Percentiles rank a stretch among this genome's conserved stretches.
Conservation (phyloP, 2,888 invertebrate species). For the Scaptodrosophila latifasciaeformis region DNA sequence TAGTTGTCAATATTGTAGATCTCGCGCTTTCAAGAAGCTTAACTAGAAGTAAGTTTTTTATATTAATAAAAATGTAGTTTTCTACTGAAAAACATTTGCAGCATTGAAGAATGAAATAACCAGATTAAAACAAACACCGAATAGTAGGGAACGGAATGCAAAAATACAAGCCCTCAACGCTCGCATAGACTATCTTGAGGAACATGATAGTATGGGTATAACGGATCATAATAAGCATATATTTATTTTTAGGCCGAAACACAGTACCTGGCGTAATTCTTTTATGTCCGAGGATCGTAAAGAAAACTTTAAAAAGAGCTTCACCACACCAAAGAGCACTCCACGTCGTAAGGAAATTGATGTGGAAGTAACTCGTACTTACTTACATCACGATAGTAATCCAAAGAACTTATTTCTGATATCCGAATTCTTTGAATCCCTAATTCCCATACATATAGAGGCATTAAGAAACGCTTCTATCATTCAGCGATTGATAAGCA, state of each 20-base stretch:
- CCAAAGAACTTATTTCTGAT: constrained; percentile 4
- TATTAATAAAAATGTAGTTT: no score
- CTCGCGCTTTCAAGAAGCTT: no score
- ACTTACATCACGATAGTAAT: not conserved
- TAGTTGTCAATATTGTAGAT: constrained; percentile 29
- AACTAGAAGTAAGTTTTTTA: no score
- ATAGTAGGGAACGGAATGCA: no score
- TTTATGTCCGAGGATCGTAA: no score
- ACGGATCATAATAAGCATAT: not conserved
- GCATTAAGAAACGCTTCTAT: not conserved
- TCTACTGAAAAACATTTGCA: no score
- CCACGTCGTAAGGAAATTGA: not conserved
- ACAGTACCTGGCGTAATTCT: not conserved
- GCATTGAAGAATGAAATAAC: no score
- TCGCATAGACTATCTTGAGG: not conserved
- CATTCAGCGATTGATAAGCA: no score
- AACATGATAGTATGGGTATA: not conserved
- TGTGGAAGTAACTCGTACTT: constrained; percentile 1
- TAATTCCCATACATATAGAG: not conserved
- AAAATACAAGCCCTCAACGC: not conserved
- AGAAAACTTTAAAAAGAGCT: not conserved
- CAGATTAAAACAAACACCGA: no score
- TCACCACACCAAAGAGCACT: not conserved
- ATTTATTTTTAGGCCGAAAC: no score
- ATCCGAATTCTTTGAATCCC: constrained; percentile 2